Base-by-base conservation (phyloP, 2,113 vertebrate genomes). In the Triplophysa siluroides region DNA sequence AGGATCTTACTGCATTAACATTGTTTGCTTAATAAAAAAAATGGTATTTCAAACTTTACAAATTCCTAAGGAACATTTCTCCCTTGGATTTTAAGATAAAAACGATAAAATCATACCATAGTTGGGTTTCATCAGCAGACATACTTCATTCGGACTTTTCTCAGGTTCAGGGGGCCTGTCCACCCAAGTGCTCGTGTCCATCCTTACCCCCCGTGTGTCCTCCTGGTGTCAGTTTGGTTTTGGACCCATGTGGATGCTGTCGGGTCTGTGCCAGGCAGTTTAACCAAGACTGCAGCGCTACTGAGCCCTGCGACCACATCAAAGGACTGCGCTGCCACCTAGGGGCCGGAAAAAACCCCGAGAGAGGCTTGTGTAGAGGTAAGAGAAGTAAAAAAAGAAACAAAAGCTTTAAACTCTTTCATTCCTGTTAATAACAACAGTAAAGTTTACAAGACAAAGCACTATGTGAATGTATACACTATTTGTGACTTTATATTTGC, bases 301-400 rank as follows among this genome's bases (percentile, higher is more conserved):
- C 45, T 19, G 82, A 88, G 29, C 88, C 89, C 11, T 90, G 89
- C 38, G 89, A 90, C 86, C 85, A 87, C 78, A 88, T 89, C 84
- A 90, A 89, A 75, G 87, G 89, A 8, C 88, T 90, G 63, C 86
- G 66, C 78, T 90, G 89, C 82, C 85, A 87, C 75, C 84, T 86
- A 73, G 88, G 84, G 69, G 80, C 83, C 2, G 80, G 68, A 54
- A 85, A 83, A 63, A 79, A 79, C 38, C 78, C 84, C 5, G 70
- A 77, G 7, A 83, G 76, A 23, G 89, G 89, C 13, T 83, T 90
- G 71, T 90, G 89, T 71, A 74, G 88, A 86, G 89, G 89, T 90
- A 43, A 79, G 73, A 12, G 33, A 38, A 38, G 33, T 33, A 54
- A n/a, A 8, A n/a, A 33, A 47, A 18, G 19, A 1, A 13, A 47